These are phyloP conservation scores for Tromatobia lineatoria DNA, from an alignment of 2,888 invertebrate genomes.

Conservation along the genomic window DNA sequence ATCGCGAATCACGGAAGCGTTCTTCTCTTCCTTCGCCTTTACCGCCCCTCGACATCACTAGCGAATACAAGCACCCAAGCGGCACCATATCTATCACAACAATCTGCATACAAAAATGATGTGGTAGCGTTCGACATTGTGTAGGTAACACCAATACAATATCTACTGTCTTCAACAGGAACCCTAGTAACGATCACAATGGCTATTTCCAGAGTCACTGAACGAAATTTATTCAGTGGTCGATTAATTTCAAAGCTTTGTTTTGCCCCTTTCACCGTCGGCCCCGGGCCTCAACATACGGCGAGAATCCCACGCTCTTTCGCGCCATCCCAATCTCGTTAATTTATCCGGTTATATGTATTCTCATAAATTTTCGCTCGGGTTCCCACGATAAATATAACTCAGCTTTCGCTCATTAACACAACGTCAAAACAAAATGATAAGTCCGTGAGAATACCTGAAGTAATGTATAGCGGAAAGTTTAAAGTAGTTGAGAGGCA, in stretches of 20 bases:
- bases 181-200: conserved; percentile 26
- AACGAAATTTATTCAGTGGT: conserved; percentile 52
- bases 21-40: not conserved
- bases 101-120: conserved; percentile 29
- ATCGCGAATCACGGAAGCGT: conserved; percentile 50
- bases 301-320: conserved; percentile 41
- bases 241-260: conserved; percentile 53
- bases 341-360: conserved; percentile 21
- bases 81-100: conserved; percentile 2
- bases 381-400: conserved; percentile 18
- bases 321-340: conserved; percentile 25
- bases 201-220: conserved; percentile 13
- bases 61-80: conserved; percentile 5
- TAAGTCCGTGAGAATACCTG: not conserved
- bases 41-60: not conserved
- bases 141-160: conserved; percentile 1
- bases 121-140: conserved; percentile 1
- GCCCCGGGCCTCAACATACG: conserved; percentile 1
- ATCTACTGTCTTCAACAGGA: conserved; percentile 5
- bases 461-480: not conserved
- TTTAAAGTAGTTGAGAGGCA: too few relatives aligned
- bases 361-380: conserved; percentile 44
- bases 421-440: not conserved
- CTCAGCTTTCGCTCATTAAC: not conserved
- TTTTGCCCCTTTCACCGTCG: conserved; percentile 20